Percentiles rank a stretch among this genome's conserved stretches.
These are phyloP conservation scores for Polypterus bichir DNA, from an alignment of 2,113 vertebrate species.

Conservation along the genomic window DNA sequence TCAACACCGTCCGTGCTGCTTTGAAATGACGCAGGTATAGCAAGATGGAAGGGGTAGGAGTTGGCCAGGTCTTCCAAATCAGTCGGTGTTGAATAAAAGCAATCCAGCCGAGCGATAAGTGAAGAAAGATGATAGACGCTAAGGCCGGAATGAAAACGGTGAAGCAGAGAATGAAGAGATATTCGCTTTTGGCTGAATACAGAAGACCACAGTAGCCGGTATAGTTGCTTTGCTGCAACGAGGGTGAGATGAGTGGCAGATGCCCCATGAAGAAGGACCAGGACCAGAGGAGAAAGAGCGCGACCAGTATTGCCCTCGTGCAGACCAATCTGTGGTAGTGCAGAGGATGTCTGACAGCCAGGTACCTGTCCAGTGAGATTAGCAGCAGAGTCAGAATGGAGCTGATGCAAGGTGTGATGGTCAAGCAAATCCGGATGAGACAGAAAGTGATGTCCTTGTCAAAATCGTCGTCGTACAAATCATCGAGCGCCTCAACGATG, in stretches of 20 bases:
- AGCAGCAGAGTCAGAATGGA: constrained; percentile 30
- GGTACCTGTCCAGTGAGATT: constrained; percentile 29
- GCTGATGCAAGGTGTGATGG: constrained; percentile 22
- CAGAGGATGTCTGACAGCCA: constrained; percentile 22
- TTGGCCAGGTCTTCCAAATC: constrained; percentile 1
- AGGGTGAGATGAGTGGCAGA: constrained; percentile 23
- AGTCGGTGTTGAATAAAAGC: constrained; percentile 18
- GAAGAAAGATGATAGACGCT: constrained; percentile 20
- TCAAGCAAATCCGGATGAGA: constrained; percentile 20
- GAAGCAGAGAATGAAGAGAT: constrained; percentile 27
- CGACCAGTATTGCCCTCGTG: constrained; percentile 12
- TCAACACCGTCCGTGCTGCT: constrained; percentile 19
- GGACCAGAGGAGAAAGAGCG: constrained; percentile 20
- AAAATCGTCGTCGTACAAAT: constrained; percentile 19
- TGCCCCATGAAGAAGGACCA: constrained; percentile 23
- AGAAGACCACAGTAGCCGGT: constrained; percentile 21
- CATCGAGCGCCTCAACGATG: constrained; percentile 17
- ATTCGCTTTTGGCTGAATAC: constrained; percentile 21
- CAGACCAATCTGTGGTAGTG: constrained; percentile 23
- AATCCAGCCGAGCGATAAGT: constrained; percentile 19
- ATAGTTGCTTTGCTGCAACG: constrained; percentile 20
- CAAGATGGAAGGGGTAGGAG: not conserved
- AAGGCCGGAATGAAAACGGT: constrained; percentile 22
- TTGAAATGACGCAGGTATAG: constrained; percentile 20
- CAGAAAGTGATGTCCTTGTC: constrained; percentile 18